A percentile compares a stretch with the other conserved stretches of the same genome.
These are phyloP conservation scores for Toxotes jaculatrix DNA, from an alignment of 2,113 vertebrate species.

Conservation along the genomic window DNA sequence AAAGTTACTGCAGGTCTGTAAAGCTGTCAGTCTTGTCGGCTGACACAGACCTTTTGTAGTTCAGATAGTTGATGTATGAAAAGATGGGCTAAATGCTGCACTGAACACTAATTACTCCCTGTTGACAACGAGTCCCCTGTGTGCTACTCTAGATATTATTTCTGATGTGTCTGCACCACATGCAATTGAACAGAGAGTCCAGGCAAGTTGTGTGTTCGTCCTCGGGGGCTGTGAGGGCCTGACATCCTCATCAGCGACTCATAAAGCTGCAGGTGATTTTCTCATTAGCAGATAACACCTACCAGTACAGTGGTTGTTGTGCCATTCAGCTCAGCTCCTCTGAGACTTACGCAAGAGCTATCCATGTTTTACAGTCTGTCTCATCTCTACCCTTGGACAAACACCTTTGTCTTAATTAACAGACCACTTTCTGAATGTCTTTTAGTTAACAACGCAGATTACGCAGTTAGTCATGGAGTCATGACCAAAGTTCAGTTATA, in stretches of 20 bases:
- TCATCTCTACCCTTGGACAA: background rate
- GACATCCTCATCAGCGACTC: constrained; percentile 59
- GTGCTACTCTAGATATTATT: constrained; percentile 13
- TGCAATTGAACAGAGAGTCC: constrained; percentile 9
- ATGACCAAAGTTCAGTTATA: too few species aligned
- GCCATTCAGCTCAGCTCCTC: constrained; percentile 21
- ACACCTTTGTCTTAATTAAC: constrained; percentile 16
- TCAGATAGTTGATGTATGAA: background rate
- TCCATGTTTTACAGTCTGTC: background rate
- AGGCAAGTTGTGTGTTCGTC: constrained; percentile 13
- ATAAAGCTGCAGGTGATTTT: constrained; percentile 61
- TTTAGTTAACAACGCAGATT: background rate
- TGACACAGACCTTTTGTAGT: constrained; percentile 9
- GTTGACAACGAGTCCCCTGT: constrained; percentile 21
- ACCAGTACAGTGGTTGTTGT: constrained; percentile 19
- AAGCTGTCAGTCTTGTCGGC: background rate
- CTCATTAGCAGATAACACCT: constrained; percentile 62
- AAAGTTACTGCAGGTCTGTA: background rate
- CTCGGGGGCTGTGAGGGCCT: constrained; percentile 23
- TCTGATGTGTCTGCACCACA: constrained; percentile 32
- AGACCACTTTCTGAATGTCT: background rate
- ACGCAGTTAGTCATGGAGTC: background rate
- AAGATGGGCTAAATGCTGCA: constrained; percentile 20
- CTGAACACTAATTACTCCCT: constrained; percentile 51
- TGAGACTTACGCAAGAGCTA: background rate